Evolutionary conservation across 1,140 invertebrate genomes (phyloP).

Genomic region (Metopolophium dirhodum): DNA sequence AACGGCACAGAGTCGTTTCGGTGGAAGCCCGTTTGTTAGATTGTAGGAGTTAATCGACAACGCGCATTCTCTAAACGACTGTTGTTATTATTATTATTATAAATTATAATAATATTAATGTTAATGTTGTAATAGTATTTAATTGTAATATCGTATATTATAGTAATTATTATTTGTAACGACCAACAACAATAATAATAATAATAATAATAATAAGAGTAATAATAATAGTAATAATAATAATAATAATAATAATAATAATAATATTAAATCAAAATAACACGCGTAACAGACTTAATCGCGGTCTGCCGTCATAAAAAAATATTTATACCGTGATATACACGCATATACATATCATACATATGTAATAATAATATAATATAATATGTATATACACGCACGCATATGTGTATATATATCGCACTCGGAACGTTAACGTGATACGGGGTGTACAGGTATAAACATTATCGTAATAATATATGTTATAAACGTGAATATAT

Average conservation of each 20-base stretch:
- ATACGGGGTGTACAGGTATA: slow-evolving; percentile 55
- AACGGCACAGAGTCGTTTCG: neutral
- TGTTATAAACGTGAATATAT: slow-evolving; percentile 46
- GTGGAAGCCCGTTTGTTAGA: slow-evolving; percentile 43
- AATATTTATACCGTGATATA: slow-evolving; percentile 50
- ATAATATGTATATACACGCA: slow-evolving; percentile 26
- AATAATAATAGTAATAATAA: too few species aligned
- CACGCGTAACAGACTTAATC: slow-evolving; percentile 23
- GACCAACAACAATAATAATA: slow-evolving; percentile 14
- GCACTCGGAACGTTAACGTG: slow-evolving; percentile 47
- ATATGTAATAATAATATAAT: slow-evolving; percentile 35
- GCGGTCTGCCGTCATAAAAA: slow-evolving; percentile 37
- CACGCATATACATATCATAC: slow-evolving; percentile 1
- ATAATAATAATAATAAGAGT: neutral
- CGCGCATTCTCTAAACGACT: neutral
- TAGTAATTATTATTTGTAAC: slow-evolving; percentile 1
- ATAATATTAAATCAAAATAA: neutral
- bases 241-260: neutral
- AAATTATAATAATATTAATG: too few species aligned
- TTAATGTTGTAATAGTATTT: neutral
- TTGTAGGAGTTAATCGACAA: neutral
- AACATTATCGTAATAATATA: slow-evolving; percentile 56
- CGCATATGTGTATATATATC: neutral
- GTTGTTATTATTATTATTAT: neutral
- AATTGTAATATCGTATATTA: neutral